Evolutionary conservation across 2,113 vertebrate species (phyloP).

Genomic region (Microcebus jonahi): DNA sequence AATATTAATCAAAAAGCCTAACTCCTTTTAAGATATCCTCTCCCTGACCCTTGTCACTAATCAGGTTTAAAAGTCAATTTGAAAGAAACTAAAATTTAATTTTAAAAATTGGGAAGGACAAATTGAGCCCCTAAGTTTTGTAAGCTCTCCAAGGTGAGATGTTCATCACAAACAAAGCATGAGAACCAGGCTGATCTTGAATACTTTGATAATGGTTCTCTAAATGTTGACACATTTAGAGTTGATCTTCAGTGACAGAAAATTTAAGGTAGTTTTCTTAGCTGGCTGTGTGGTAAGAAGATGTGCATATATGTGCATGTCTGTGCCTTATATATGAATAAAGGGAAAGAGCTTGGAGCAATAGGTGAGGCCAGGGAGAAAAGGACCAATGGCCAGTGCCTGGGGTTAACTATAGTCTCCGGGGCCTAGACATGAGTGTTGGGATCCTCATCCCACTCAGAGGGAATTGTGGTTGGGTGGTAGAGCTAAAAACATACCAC

Average conservation of each 20-base stretch:
- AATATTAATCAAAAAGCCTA: constrained; percentile 27
- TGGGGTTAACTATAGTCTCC: background rate
- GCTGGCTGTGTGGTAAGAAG: background rate
- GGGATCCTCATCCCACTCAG: background rate
- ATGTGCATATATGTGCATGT: background rate
- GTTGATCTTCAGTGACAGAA: constrained; percentile 21
- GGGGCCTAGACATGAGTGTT: background rate
- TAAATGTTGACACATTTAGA: constrained; percentile 11
- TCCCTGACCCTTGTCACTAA: background rate
- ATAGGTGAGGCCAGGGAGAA: background rate
- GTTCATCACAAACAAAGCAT: background rate
- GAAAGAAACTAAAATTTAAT: constrained; percentile 34
- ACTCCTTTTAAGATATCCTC: background rate
- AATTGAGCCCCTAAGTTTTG: background rate
- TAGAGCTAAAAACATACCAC: background rate
- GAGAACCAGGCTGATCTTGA: constrained; percentile 3
- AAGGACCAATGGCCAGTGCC: background rate
- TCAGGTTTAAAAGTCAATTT: constrained; percentile 40
- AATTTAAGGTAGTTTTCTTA: constrained; percentile 42
- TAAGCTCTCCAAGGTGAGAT: constrained; percentile 38
- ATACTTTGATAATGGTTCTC: background rate
- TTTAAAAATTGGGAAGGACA: constrained; percentile 29
- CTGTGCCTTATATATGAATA: background rate
- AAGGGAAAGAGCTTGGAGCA: constrained; percentile 5
- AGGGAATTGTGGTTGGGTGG: background rate